phyloP scores from a whole-genome alignment of 2,113 vertebrate genomes.

The Sander lucioperca region DNA sequence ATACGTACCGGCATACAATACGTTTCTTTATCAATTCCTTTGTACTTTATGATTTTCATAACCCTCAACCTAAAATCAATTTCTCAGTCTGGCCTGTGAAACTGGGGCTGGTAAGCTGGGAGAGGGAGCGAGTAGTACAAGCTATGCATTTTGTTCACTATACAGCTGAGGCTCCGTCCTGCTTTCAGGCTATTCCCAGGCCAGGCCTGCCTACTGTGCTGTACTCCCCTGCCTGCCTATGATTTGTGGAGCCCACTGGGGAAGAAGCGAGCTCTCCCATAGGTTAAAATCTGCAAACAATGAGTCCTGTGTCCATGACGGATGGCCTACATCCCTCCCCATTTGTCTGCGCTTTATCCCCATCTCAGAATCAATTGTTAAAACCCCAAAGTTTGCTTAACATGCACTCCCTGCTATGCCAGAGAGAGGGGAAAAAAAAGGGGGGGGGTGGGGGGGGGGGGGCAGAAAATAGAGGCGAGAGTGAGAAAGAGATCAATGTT shows the following conservation, averaged over 20 bases:
- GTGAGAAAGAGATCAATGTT: constrained; percentile 73
- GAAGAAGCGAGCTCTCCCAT: constrained; percentile 79
- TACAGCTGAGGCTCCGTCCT: constrained; percentile 74
- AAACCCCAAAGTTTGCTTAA: constrained; percentile 81
- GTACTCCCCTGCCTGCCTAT: constrained; percentile 74
- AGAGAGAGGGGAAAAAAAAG: not conserved
- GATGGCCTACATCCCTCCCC: constrained; percentile 83
- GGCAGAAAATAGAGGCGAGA: constrained; percentile 41
- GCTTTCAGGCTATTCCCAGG: constrained; percentile 73
- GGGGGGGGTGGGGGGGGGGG: not conserved
- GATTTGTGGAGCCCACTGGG: constrained; percentile 85
- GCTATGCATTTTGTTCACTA: constrained; percentile 71
- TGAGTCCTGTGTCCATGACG: constrained; percentile 80
- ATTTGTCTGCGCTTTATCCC: constrained; percentile 85
- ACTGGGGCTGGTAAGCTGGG: constrained; percentile 61
- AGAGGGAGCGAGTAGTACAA: constrained; percentile 67
- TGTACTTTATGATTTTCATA: constrained; percentile 14
- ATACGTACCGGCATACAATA: not conserved
- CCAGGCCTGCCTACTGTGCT: constrained; percentile 70
- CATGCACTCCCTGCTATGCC: constrained; percentile 60
- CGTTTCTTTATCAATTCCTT: not conserved
- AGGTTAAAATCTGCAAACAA: constrained; percentile 87
- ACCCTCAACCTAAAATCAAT: constrained; percentile 54
- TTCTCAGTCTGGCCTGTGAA: constrained; percentile 42
- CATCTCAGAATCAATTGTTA: constrained; percentile 83